phyloP scores from a whole-genome alignment of 2,888 invertebrate species.

The Heliothis peltigera region DNA sequence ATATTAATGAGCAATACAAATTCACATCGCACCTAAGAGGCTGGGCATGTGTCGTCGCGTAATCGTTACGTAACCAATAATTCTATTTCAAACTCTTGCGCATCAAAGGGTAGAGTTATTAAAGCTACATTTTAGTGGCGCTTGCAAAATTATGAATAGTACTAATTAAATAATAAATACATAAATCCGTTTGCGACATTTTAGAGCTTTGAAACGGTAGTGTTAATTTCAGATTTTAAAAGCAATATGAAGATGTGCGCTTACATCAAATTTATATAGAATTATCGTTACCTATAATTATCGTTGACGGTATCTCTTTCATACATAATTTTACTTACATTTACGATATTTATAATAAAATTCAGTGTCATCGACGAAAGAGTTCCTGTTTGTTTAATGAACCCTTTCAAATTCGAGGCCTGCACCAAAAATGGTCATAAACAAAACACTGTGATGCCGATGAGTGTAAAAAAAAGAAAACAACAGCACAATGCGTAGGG shows the following conservation, averaged over 20 bases:
- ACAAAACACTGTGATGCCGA: constrained; percentile 53
- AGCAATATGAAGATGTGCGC: background rate
- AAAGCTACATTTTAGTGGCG: constrained; percentile 33
- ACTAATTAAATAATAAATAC: constrained; percentile 6
- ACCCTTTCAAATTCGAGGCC: constrained; percentile 11
- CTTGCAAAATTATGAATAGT: constrained; percentile 22
- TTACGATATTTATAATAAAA: no score
- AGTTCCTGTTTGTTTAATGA: background rate
- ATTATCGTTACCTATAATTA: no score
- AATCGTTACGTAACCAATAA: constrained; percentile 67
- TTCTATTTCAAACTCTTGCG: constrained; percentile 57
- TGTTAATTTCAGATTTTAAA: background rate
- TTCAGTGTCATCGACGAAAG: background rate
- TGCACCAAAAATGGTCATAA: constrained; percentile 21
- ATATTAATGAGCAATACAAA: constrained; percentile 57
- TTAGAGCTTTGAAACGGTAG: background rate
- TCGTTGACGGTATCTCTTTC: no score
- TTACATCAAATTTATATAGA: background rate
- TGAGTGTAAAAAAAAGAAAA: constrained; percentile 73
- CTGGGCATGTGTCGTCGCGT: constrained; percentile 56
- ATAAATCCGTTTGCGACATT: background rate
- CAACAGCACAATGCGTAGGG: constrained; percentile 72
- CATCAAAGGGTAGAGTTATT: constrained; percentile 51
- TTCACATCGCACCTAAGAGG: constrained; percentile 50
- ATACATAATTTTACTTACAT: no score